Evolutionary conservation across 2,797 vertebrate genomes (phyloP), one percentile per base, ranked within the genome.

Genomic region (Pseudochromis fuscus): DNA sequence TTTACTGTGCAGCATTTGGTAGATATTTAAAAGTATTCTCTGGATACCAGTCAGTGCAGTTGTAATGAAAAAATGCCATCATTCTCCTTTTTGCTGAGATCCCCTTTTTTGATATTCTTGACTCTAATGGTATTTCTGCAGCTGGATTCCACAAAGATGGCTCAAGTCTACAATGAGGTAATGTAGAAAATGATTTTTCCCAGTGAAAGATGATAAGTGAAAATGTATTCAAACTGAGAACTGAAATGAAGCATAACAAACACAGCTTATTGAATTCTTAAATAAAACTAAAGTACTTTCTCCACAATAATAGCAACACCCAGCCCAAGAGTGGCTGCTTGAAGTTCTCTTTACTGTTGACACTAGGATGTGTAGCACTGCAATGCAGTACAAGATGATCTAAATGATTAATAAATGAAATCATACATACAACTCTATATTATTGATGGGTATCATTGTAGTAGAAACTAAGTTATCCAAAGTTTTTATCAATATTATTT

Each of bases 91-190:
- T 28, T 51, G 23, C 63, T 68, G 24, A 77, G 66, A 45, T 65
- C 7, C 0, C 50, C 75, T 7, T 62, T 79, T 10, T 8, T 87
- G 58, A 35, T 92, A 0, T 25, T 90, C 8, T 75, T 93, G 23
- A 37, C 66, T 23, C n/a, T 82, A 3, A 81, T 77, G 56, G 79
- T 73, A 31, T 72, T 85, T 50, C 46, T 79, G 51, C 51, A 37
- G 55, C 56, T 83, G 40, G 65, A 84, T 42, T 85, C 88, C 48
- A 81, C 48, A 75, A n/a, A 72, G 18, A 77, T 59, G 19, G 52
- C 42, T 40, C 53, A 45, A 21, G 33, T 72, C n/a, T 24, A 74
- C 42, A 23, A 42, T 40, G 30, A 88, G 88, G 93, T 93, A 77
- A 73, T 60, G 7, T 18, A 24, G 21, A 27, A 10, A 30, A 52